Evolutionary conservation across 1,140 invertebrate genomes (phyloP), one percentile per base, ranked within the genome.

Genomic region (Calosoma granatense): DNA sequence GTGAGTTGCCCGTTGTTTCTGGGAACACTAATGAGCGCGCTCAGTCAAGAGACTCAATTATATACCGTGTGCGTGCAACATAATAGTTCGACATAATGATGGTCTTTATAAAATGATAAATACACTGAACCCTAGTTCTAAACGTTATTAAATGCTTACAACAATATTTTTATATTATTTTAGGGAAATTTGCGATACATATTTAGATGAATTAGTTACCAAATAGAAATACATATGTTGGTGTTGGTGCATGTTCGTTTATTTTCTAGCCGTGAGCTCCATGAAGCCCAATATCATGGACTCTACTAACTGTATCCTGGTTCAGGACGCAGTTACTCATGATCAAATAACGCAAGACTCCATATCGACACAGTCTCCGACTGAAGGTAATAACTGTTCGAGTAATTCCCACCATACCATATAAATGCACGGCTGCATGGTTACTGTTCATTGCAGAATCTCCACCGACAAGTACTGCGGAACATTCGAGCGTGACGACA

Each of bases 251-350:
- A 9, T n/a, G 26, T 36, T 36, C 6, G 6, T 36, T 36, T 36
- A 36, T 9, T 65, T 86, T 83, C 55, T 83, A 91, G 88, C 87
- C 69, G 83, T 90, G 72, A 90, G 84, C 74, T 88, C 87, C 67
- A 89, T 90, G 85, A 84, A 87, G 74, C 81, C 82, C 68, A 81
- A 80, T 68, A 83, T 82, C 73, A 84, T 87, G 77, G 87, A 91
- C 76, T 84, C 82, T 71, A 81, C 86, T 65, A 90, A 90, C 73
- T 92, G 90, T 74, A 90, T 92, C 69, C 75, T 91, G 70, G 88
- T 91, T 64, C 87, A 91, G 81, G 90, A 92, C 75, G 86, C 90
- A 56, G 86, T 90, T 60, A 89, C 88, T 60, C 84, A 90, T 67
- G 86, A 88, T 72, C 83, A 86, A 70, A 84, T 84, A 69, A 77